A percentile compares a stretch with the other conserved stretches of the same genome.
Evolutionary conservation across 2,113 vertebrate genomes (phyloP).

Genomic region (Oxygymnocypris stewartii): DNA sequence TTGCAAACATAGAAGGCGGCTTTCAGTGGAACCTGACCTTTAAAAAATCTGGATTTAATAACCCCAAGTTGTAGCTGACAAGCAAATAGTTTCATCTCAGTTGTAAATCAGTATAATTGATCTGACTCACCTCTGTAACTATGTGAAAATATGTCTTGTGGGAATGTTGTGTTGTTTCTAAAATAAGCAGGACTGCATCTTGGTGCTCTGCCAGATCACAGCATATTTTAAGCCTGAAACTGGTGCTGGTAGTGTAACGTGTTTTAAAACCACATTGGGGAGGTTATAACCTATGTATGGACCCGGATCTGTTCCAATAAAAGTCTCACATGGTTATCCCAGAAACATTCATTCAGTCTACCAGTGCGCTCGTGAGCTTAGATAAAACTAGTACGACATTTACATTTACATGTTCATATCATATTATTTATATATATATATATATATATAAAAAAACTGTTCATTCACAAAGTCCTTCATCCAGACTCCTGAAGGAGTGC

Average conservation of each 20-base stretch:
- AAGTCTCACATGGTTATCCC: not conserved
- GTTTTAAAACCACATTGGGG: not conserved
- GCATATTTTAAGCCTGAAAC: conserved; percentile 28
- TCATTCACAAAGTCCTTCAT: no score
- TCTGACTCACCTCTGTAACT: conserved; percentile 27
- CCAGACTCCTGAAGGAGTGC: no score
- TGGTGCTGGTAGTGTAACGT: conserved; percentile 20
- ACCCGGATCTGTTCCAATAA: not conserved
- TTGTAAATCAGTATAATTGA: conserved; percentile 26
- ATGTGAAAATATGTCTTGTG: conserved; percentile 35
- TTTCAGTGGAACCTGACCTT: not conserved
- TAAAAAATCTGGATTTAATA: conserved; percentile 40
- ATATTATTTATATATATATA: not conserved
- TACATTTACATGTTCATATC: not conserved
- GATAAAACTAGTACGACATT: not conserved
- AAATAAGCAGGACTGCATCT: conserved; percentile 32
- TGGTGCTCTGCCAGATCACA: conserved; percentile 29
- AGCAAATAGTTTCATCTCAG: conserved; percentile 14
- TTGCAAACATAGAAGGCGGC: not conserved
- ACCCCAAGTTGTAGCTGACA: not conserved
- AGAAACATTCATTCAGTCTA: not conserved
- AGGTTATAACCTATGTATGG: not conserved
- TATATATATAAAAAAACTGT: no score
- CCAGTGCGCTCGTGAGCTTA: not conserved
- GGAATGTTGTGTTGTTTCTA: conserved; percentile 46